Evolutionary conservation across 2,888 invertebrate genomes (phyloP).

Genomic region (Synanthedon vespiformis): DNA sequence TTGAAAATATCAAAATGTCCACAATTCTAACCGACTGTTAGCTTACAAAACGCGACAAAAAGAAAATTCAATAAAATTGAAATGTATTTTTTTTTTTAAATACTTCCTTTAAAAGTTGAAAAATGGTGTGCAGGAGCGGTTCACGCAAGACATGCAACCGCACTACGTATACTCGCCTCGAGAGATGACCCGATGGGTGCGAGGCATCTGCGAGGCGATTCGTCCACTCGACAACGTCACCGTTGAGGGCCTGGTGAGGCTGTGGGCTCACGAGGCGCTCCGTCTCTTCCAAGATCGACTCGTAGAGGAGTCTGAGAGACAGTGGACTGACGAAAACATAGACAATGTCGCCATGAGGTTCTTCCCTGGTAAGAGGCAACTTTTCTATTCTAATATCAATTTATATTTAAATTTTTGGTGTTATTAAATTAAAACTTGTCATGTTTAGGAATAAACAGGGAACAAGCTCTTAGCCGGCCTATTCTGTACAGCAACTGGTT

Average conservation of each 20-base stretch:
- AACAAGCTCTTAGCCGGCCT: conserved; percentile 90
- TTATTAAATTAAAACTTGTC: not conserved
- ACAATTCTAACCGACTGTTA: too few relatives aligned
- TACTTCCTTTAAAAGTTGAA: too few relatives aligned
- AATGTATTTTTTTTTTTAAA: too few relatives aligned
- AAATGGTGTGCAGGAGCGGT: conserved; percentile 80
- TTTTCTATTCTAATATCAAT: too few relatives aligned
- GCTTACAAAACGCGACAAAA: too few relatives aligned
- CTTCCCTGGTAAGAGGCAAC: conserved; percentile 79
- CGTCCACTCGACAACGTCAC: conserved; percentile 91
- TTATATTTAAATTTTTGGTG: too few relatives aligned
- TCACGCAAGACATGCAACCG: conserved; percentile 99
- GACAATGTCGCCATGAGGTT: conserved; percentile 93
- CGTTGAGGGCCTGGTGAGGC: conserved; percentile 95
- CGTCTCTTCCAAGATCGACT: conserved; percentile 96
- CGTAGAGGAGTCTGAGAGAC: conserved; percentile 93
- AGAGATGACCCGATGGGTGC: conserved; percentile 99
- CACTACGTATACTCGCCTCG: conserved; percentile 99
- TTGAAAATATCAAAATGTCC: too few relatives aligned
- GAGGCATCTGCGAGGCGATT: conserved; percentile 99
- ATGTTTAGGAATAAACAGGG: conserved; percentile 78
- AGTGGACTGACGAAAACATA: conserved; percentile 99
- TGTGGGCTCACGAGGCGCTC: conserved; percentile 99
- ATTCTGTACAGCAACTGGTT: conserved; percentile 99
- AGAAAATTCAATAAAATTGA: too few relatives aligned